These are phyloP conservation scores for Wiebesia pumilae DNA, from an alignment of 1,140 invertebrate genomes.

Conservation along the genomic window DNA sequence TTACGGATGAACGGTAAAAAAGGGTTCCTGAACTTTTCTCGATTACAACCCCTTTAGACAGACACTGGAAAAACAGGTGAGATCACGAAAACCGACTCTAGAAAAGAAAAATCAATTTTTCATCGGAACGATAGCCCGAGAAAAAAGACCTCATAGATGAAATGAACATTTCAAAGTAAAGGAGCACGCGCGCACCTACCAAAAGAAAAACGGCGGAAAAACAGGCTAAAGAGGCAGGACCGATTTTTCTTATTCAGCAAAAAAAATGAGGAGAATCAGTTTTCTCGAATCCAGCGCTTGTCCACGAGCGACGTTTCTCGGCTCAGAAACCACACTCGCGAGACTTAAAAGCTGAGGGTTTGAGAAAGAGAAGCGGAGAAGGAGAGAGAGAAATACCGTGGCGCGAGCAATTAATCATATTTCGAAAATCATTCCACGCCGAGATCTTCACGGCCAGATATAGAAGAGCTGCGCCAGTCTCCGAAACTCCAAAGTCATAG, in stretches of 20 bases:
- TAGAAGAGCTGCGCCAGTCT: constrained; percentile 57
- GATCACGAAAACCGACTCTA: neutral
- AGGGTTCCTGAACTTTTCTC: constrained; percentile 1
- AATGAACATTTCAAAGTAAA: constrained; percentile 20
- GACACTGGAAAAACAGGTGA: constrained; percentile 30
- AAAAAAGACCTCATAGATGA: neutral
- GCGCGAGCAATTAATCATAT: constrained; percentile 74
- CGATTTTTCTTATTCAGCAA: constrained; percentile 41
- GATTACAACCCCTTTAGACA: neutral
- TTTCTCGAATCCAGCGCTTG: constrained; percentile 40
- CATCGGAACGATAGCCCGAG: neutral
- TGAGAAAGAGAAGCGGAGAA: neutral
- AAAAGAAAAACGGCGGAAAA: constrained; percentile 43
- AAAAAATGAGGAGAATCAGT: constrained; percentile 25
- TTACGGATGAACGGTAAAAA: constrained; percentile 1
- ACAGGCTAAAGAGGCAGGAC: constrained; percentile 23
- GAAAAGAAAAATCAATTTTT: constrained; percentile 40
- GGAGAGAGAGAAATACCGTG: constrained; percentile 66
- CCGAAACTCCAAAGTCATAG: constrained; percentile 71
- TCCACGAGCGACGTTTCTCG: constrained; percentile 10
- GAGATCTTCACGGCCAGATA: constrained; percentile 68
- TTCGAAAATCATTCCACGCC: constrained; percentile 74
- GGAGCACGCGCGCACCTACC: constrained; percentile 35
- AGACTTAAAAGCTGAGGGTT: constrained; percentile 12
- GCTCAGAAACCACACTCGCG: constrained; percentile 38